Evolutionary conservation across 2,888 invertebrate genomes (phyloP).

Genomic region (Philhelius pedissequus): DNA sequence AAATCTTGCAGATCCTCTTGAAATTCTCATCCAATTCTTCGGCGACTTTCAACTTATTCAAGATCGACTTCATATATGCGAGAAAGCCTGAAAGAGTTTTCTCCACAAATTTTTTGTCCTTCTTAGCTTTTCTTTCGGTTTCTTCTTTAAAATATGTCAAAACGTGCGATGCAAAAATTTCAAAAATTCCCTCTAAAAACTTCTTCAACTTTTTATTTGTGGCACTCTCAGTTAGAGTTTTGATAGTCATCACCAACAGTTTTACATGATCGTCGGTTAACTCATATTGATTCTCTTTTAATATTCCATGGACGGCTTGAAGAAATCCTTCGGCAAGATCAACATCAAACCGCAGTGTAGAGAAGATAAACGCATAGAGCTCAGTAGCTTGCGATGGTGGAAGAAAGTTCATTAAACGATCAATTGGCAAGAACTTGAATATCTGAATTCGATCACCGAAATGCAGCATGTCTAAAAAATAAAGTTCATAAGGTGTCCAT

Average conservation of each 20-base stretch:
- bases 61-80: slow-evolving; percentile 66
- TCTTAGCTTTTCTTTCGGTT: slow-evolving; percentile 59
- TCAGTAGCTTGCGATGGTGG: slow-evolving; percentile 70
- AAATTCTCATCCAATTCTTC: slow-evolving; percentile 73
- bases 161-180: slow-evolving; percentile 66
- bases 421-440: slow-evolving; percentile 72
- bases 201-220: slow-evolving; percentile 70
- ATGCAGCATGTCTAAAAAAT: slow-evolving; percentile 73
- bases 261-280: slow-evolving; percentile 70
- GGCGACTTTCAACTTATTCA: slow-evolving; percentile 47
- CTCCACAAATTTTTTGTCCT: slow-evolving; percentile 74
- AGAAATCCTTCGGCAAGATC: slow-evolving; percentile 72
- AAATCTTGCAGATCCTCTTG: slow-evolving; percentile 76
- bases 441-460: slow-evolving; percentile 74
- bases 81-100: slow-evolving; percentile 72
- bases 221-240: slow-evolving; percentile 70
- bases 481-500: background rate
- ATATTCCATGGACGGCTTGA: slow-evolving; percentile 65
- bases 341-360: slow-evolving; percentile 70
- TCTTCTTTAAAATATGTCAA: slow-evolving; percentile 69
- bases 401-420: slow-evolving; percentile 71
- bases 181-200: slow-evolving; percentile 65
- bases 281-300: slow-evolving; percentile 56
- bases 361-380: slow-evolving; percentile 75
- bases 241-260: slow-evolving; percentile 73